Percentiles rank a stretch among this genome's conserved stretches.
These are phyloP conservation scores for Orthosia incerta DNA, from an alignment of 2,888 invertebrate species.

Conservation along the genomic window DNA sequence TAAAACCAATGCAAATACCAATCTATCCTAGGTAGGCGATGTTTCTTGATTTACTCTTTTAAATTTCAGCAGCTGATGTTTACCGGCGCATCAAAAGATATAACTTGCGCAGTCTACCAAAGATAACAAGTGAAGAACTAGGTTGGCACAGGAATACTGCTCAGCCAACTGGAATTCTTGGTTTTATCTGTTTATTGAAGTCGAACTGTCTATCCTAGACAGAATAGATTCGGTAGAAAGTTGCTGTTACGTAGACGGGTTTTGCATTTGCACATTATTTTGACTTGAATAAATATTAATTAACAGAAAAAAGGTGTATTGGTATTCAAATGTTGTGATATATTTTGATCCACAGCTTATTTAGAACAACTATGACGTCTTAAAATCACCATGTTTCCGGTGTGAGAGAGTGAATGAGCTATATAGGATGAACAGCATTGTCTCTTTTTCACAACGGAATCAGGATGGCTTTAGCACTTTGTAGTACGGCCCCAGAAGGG, in stretches of 20 bases:
- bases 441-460: too few species aligned
- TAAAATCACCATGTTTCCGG: too few species aligned
- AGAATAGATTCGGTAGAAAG: constrained; percentile 11
- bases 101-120: constrained; percentile 24
- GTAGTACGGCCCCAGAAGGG: too few species aligned
- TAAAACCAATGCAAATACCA: too few species aligned
- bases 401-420: too few species aligned
- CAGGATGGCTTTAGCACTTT: too few species aligned
- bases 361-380: too few species aligned
- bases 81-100: neutral
- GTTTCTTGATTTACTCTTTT: neutral
- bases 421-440: too few species aligned
- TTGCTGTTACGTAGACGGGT: neutral
- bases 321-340: too few species aligned
- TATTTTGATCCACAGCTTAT: too few species aligned
- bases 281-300: neutral
- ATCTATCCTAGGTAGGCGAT: neutral
- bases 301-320: neutral
- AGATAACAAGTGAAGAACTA: constrained; percentile 36
- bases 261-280: neutral
- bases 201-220: constrained; percentile 12
- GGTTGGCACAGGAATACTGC: constrained; percentile 16
- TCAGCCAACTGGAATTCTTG: constrained; percentile 23
- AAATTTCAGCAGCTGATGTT: neutral
- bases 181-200: constrained; percentile 46